phyloP scores from a whole-genome alignment of 1,140 invertebrate species.

The Phocides pigmalion region DNA sequence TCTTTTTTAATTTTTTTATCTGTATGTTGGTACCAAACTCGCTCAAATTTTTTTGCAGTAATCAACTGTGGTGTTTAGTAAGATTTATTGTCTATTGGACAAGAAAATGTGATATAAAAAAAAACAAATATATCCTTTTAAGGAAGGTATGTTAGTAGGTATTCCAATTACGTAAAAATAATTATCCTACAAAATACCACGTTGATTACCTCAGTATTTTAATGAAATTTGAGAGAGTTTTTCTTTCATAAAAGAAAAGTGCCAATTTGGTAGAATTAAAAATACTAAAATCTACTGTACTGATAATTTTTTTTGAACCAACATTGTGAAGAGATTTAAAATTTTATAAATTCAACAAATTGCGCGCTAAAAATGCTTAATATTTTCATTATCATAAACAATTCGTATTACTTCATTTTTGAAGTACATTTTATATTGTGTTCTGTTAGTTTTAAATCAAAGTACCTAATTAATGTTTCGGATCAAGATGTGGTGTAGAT shows the following conservation, averaged over 20 bases:
- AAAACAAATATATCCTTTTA: too few relatives aligned
- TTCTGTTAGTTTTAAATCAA: neutral
- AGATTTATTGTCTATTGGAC: neutral
- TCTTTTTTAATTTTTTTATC: slow-evolving; percentile 27
- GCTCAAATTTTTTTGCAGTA: slow-evolving; percentile 30
- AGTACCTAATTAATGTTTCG: slow-evolving; percentile 14
- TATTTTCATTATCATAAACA: neutral
- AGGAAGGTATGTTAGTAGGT: too few relatives aligned
- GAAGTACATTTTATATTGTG: neutral
- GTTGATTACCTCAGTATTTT: neutral
- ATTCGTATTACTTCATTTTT: neutral
- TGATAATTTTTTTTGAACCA: slow-evolving; percentile 5
- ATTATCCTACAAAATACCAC: slow-evolving; percentile 4
- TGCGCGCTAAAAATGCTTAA: slow-evolving; percentile 28
- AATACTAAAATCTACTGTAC: neutral
- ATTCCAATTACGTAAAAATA: neutral
- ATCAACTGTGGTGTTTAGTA: neutral
- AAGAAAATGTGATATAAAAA: too few relatives aligned
- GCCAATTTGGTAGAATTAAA: slow-evolving; percentile 33
- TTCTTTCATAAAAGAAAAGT: slow-evolving; percentile 30
- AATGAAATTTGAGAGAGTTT: slow-evolving; percentile 29
- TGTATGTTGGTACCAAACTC: slow-evolving; percentile 27
- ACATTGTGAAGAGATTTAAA: neutral
- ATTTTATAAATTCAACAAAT: neutral
- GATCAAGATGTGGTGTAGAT: slow-evolving; percentile 47